Percentiles rank a stretch among this genome's conserved stretches.
These are phyloP conservation scores for Tricholauxania praeusta DNA, from an alignment of 2,888 invertebrate genomes.

Conservation along the genomic window DNA sequence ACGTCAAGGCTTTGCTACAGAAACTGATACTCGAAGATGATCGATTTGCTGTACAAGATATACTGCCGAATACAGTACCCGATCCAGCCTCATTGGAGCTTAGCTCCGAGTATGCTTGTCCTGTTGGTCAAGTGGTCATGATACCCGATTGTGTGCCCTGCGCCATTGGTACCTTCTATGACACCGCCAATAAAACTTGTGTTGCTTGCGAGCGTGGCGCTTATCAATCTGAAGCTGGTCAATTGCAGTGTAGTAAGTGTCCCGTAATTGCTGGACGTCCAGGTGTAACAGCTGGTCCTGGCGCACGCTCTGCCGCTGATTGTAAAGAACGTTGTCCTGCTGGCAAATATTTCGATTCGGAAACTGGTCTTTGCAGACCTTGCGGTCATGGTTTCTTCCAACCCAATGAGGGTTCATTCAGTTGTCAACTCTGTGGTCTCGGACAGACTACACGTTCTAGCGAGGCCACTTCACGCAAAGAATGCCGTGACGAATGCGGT, in stretches of 20 bases:
- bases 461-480: conserved; percentile 88
- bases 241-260: conserved; percentile 89
- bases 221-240: conserved; percentile 94
- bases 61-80: conserved; percentile 93
- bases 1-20: conserved; percentile 86
- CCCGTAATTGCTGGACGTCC: conserved; percentile 90
- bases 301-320: conserved; percentile 88
- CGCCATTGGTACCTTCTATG: conserved; percentile 89
- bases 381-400: conserved; percentile 97
- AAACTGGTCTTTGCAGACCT: conserved; percentile 87
- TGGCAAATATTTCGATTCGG: conserved; percentile 93
- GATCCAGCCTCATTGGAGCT: conserved; percentile 90
- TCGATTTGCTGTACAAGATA: conserved; percentile 93
- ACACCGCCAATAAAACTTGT: conserved; percentile 82
- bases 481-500: conserved; percentile 89
- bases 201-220: conserved; percentile 87
- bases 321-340: conserved; percentile 95
- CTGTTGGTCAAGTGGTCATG: conserved; percentile 92
- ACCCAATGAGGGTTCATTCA: conserved; percentile 89
- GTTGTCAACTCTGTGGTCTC: conserved; percentile 87
- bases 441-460: conserved; percentile 92
- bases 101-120: conserved; percentile 93
- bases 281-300: conserved; percentile 88
- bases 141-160: conserved; percentile 95
- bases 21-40: conserved; percentile 93